A percentile compares a stretch with the other conserved stretches of the same genome.
These are phyloP conservation scores for Clytia hemisphaerica DNA, from an alignment of 30 jellyfish, hydroid and myxozoan species.

Conservation along the genomic window DNA sequence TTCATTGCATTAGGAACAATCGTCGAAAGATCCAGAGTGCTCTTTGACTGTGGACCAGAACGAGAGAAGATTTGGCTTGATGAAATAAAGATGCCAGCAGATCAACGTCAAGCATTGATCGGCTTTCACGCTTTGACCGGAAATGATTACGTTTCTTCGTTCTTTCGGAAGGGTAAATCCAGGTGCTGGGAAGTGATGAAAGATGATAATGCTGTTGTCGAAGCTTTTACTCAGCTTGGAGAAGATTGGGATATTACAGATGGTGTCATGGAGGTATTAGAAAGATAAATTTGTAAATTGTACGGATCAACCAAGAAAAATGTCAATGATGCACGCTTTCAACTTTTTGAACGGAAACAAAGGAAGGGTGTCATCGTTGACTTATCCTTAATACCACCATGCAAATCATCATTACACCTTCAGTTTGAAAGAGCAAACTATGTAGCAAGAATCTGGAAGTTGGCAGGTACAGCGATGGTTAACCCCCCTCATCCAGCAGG, in stretches of 20 bases:
- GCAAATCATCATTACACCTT: constrained; percentile 15
- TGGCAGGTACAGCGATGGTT: constrained; percentile 9
- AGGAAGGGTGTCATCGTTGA: neutral
- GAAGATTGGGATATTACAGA: constrained; percentile 9
- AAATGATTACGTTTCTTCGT: constrained; percentile 2
- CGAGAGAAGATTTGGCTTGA: too few species aligned
- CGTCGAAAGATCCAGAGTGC: too few species aligned
- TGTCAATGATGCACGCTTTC: neutral
- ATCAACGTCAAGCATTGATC: too few species aligned
- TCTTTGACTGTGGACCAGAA: too few species aligned
- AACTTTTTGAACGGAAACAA: neutral
- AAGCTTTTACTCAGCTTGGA: constrained; percentile 9
- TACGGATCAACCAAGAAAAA: constrained; percentile 9
- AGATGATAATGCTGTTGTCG: neutral
- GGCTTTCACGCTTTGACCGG: constrained; percentile 1
- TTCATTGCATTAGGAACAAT: too few species aligned
- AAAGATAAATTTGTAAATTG: constrained; percentile 3
- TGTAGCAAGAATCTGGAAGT: constrained; percentile 24
- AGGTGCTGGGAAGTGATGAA: neutral
- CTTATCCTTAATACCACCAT: constrained; percentile 9
- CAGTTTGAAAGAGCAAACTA: too few species aligned
- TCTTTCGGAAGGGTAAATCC: constrained; percentile 1
- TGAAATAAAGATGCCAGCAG: too few species aligned
- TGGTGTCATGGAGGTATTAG: neutral
- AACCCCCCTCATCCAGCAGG: constrained; percentile 20